Base-by-base conservation (phyloP, 2,113 vertebrate species). In the Chloropsis cyanopogon region DNA sequence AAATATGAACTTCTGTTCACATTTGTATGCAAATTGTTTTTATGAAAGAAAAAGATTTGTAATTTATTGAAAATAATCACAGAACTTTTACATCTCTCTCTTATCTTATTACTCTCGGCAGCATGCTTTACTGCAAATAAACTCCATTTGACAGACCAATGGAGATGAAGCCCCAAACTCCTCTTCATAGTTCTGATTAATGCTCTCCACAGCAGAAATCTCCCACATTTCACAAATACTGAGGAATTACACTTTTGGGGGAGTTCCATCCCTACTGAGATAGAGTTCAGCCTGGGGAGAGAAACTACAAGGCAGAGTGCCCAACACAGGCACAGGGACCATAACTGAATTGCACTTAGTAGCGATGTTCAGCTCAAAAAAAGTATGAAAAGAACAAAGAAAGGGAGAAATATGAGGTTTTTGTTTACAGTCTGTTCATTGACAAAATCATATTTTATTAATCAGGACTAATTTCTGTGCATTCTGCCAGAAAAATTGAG, bases 371-470 rank as follows among this genome's bases (percentile, higher is more conserved):
- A 52, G 26, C 25, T 70, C 59, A 70, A 42, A 73, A 86, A 39
- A 44, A 4, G 13, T 12, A 22, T 7, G 22, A 56, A n/a, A 60
- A 44, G 8, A 77, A 11, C 20, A 63, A 56, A 64, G 24, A 5
- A 70, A 39, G 18, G 10, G 14, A 44, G 6, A 53, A 59, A 86
- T n/a, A 29, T 2, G 2, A 42, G 9, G 0, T 2, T 64, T 77
- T 68, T 44, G 16, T 63, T 70, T 31, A 59, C 13, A 61, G 31
- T 37, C 26, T 12, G 11, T 18, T 33, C 7, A 31, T 66, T 63
- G 65, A 66, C 4, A 73, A 79, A 76, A 64, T n/a, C 0, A 1
- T 22, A 12, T 72, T 61, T 64, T 39, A 8, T 77, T 65, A 42
- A 65, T 50, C 16, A 35, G n/a, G 18, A 88, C 11, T 16, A 78